Base-by-base conservation (phyloP, 1,140 invertebrate species). In the Homarus americanus region DNA sequence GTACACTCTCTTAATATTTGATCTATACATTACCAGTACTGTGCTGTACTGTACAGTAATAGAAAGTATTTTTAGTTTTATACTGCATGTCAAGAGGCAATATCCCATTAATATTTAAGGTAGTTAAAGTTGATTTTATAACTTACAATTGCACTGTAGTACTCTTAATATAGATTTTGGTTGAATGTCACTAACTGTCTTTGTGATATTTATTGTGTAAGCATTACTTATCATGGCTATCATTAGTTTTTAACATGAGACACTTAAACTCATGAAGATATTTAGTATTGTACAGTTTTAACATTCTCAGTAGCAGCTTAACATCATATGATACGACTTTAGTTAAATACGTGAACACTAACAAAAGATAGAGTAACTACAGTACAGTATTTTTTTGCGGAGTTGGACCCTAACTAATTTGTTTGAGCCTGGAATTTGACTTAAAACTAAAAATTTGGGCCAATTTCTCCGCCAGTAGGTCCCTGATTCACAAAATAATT, bases 401-500 rank as follows among this genome's bases (percentile, higher is more conserved):
- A 78, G 75, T 76, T 76, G 82, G 82, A 69, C 69, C 82, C 41
- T 53, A 86, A 63, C 73, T 76, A 28, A 36, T 36, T 41, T 72
- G 20, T 49, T 40, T 66, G 24, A 66, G 17, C 63, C 28, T 66
- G 63, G 32, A 28, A 24, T 69, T 36, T 53, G 2, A 36, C 66
- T 53, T 34, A 88, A 69, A 82, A 91, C 72, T 41, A 82, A 85
- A 85, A 88, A 75, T 44, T 69, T 76, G 73, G 82, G 63, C 32
- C 78, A 83, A 79, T 40, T 38, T 84, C 85, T 91, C 41, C 86
- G 78, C 86, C 63, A 41, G 49, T 88, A 87, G 86, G 86, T 76
- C 80, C 86, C 79, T 89, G 85, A 92, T 89, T 87, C 92, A 66
- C 63, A 79, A 69, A 86, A 58, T 82, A 91, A 86, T 93, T 93